Evolutionary conservation across 1,140 invertebrate species (phyloP).

Genomic region (Macrosteles quadrilineatus): DNA sequence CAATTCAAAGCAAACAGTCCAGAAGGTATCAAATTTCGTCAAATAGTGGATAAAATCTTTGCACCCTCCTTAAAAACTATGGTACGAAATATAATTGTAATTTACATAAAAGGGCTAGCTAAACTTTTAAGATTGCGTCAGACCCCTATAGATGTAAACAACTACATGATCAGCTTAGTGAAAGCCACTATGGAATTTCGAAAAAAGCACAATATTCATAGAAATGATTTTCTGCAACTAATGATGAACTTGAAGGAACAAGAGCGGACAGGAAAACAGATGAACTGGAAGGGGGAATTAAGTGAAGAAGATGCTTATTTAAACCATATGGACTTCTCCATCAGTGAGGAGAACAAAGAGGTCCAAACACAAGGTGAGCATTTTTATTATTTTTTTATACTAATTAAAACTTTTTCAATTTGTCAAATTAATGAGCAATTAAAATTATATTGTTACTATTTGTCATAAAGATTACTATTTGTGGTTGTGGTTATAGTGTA

Average conservation of each 20-base stretch:
- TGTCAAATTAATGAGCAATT: too few relatives aligned
- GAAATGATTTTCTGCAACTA: conserved; percentile 58
- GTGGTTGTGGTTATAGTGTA: too few relatives aligned
- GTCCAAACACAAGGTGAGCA: not conserved
- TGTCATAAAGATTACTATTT: not conserved
- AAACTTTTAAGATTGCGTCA: conserved; percentile 39
- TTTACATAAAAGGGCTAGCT: conserved; percentile 38
- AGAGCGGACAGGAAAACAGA: conserved; percentile 15
- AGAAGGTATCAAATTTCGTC: not conserved
- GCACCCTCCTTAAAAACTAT: not conserved
- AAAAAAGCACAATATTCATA: conserved; percentile 48
- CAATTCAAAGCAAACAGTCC: not conserved
- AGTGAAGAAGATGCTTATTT: not conserved
- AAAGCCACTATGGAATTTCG: conserved; percentile 52
- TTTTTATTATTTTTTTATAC: not conserved
- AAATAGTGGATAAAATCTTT: not conserved
- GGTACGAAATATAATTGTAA: not conserved
- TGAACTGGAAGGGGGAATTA: not conserved
- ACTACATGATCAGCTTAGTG: conserved; percentile 53
- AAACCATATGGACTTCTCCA: not conserved
- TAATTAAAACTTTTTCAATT: not conserved
- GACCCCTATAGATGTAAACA: conserved; percentile 46
- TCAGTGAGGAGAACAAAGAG: not conserved
- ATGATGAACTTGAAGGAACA: conserved; percentile 50
- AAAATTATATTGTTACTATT: not conserved